phyloP scores from a whole-genome alignment of 2,888 invertebrate genomes.

The Catonia carolina region DNA sequence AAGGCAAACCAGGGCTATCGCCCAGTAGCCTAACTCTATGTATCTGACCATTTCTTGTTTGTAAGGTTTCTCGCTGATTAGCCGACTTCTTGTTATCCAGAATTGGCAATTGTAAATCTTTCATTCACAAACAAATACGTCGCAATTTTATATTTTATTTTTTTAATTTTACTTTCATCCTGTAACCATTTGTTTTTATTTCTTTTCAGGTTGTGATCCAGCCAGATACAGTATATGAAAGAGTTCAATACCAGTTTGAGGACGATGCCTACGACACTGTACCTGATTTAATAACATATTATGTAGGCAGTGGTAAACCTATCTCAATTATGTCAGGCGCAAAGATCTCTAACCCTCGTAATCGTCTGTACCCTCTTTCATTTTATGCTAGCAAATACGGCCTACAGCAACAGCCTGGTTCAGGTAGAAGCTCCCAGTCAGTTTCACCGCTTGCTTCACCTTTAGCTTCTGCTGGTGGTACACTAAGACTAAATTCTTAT shows the following conservation, averaged over 20 bases:
- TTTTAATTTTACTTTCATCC: no score
- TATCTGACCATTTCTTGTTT: no score
- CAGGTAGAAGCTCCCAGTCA: slow-evolving; percentile 23
- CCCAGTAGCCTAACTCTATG: no score
- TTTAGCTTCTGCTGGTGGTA: slow-evolving; percentile 32
- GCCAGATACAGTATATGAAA: slow-evolving; percentile 85
- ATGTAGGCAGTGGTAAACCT: slow-evolving; percentile 83
- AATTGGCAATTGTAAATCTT: no score
- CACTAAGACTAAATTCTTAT: slow-evolving; percentile 38
- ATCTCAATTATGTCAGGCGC: slow-evolving; percentile 86
- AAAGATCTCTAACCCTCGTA: slow-evolving; percentile 76
- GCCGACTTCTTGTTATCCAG: no score
- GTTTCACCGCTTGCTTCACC: slow-evolving; percentile 34
- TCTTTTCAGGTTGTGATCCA: slow-evolving; percentile 66
- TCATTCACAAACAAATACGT: no score
- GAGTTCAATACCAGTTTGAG: slow-evolving; percentile 89
- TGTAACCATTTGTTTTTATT: no score
- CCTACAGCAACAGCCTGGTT: slow-evolving; percentile 38
- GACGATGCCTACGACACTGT: slow-evolving; percentile 90
- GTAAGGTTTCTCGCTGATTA: no score
- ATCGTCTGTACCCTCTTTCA: slow-evolving; percentile 69
- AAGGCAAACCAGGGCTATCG: no score
- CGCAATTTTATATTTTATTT: no score
- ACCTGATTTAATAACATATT: slow-evolving; percentile 86
- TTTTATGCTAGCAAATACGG: slow-evolving; percentile 61